Evolutionary conservation across 1,140 invertebrate genomes (phyloP).

Genomic region (Orussus abietinus): DNA sequence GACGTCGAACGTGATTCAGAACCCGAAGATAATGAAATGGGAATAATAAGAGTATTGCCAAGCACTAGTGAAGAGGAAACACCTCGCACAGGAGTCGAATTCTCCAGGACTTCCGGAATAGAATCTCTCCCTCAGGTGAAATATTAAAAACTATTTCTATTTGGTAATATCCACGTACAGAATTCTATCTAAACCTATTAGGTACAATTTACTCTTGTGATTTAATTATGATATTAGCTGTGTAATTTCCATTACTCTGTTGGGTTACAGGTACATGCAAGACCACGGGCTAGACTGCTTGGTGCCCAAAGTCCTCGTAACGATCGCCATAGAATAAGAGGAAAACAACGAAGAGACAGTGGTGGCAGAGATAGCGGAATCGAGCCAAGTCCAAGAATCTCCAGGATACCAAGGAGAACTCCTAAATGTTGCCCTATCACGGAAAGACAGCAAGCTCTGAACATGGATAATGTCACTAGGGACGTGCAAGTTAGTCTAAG

Average conservation of each 20-base stretch:
- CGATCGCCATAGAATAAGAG: conserved; percentile 20
- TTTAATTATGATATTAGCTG: not conserved
- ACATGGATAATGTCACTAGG: conserved; percentile 46
- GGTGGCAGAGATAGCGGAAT: conserved; percentile 49
- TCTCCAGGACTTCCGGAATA: conserved; percentile 20
- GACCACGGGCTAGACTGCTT: conserved; percentile 25
- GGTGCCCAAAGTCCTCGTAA: conserved; percentile 26
- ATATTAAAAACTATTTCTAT: not conserved
- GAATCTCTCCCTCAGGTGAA: conserved; percentile 42
- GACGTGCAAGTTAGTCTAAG: conserved; percentile 48
- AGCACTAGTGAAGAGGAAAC: conserved; percentile 47
- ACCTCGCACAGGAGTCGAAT: conserved; percentile 14
- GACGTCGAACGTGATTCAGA: conserved; percentile 33
- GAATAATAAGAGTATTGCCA: conserved; percentile 41
- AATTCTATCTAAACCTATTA: no score
- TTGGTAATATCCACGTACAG: not conserved
- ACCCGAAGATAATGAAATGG: conserved; percentile 37
- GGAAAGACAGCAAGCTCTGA: conserved; percentile 39
- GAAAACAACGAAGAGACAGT: conserved; percentile 43
- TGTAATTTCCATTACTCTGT: not conserved
- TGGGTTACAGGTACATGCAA: conserved; percentile 33
- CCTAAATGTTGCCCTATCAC: conserved; percentile 42
- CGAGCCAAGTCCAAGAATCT: conserved; percentile 50
- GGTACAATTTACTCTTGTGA: no score
- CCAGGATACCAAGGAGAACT: conserved; percentile 42